Evolutionary conservation across 2,888 invertebrate species (phyloP).

Genomic region (Drosophila kanekoi): DNA sequence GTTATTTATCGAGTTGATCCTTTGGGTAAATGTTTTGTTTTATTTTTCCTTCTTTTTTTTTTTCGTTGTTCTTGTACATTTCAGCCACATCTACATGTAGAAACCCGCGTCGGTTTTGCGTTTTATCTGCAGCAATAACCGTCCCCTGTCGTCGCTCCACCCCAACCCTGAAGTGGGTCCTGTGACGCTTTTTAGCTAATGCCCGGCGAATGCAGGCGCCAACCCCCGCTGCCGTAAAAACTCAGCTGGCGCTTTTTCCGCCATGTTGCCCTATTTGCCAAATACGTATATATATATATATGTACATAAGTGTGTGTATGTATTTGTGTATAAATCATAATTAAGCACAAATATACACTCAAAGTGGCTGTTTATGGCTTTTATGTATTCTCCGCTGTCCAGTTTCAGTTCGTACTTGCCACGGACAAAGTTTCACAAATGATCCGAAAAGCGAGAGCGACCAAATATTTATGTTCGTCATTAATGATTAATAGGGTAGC

Average conservation of each 20-base stretch:
- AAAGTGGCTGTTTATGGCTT: slow-evolving; percentile 29
- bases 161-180: slow-evolving; percentile 4
- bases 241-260: slow-evolving; percentile 32
- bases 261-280: slow-evolving; percentile 18
- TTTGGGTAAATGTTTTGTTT: slow-evolving; percentile 82
- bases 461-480: slow-evolving; percentile 71
- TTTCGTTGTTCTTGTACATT: slow-evolving; percentile 46
- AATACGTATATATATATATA: slow-evolving; percentile 17
- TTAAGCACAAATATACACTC: slow-evolving; percentile 63
- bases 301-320: slow-evolving; percentile 15
- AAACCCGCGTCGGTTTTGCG: slow-evolving; percentile 55
- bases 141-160: slow-evolving; percentile 20
- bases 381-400: slow-evolving; percentile 41
- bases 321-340: slow-evolving; percentile 70
- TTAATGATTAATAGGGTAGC: slow-evolving; percentile 66
- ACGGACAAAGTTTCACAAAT: slow-evolving; percentile 54
- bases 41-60: slow-evolving; percentile 42
- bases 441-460: slow-evolving; percentile 56
- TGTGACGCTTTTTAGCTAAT: slow-evolving; percentile 58
- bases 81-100: slow-evolving; percentile 50
- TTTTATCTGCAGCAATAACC: slow-evolving; percentile 61
- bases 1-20: slow-evolving; percentile 85
- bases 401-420: slow-evolving; percentile 36
- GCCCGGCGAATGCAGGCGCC: slow-evolving; percentile 45
- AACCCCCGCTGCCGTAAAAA: slow-evolving; percentile 12